Conservation (phyloP, 1,140 invertebrate genomes). For the Trinorchestia longiramus region DNA sequence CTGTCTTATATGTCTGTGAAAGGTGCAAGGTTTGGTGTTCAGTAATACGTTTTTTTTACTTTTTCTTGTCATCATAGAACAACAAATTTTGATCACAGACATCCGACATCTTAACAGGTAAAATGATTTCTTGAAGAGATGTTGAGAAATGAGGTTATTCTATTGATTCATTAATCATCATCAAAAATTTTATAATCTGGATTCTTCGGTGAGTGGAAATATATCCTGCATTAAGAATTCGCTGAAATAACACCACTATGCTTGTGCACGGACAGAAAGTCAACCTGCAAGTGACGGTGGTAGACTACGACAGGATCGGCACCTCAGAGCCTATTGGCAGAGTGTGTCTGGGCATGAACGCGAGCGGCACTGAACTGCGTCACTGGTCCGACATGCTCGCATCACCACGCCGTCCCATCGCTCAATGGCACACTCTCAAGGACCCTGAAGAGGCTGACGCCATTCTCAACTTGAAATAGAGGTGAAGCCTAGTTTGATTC, state of each 20-base stretch:
- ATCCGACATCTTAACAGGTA: too few species aligned
- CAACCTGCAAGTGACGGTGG: constrained; percentile 96
- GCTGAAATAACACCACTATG: neutral
- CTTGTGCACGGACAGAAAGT: constrained; percentile 87
- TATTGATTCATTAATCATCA: too few species aligned
- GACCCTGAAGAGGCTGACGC: constrained; percentile 89
- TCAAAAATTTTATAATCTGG: too few species aligned
- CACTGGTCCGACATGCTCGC: constrained; percentile 99
- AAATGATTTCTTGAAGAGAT: too few species aligned
- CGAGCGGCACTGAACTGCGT: constrained; percentile 95
- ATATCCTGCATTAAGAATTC: too few species aligned
- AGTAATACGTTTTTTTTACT: too few species aligned
- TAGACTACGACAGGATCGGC: constrained; percentile 99
- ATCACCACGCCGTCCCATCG: constrained; percentile 96
- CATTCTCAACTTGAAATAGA: constrained; percentile 64
- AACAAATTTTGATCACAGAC: too few species aligned
- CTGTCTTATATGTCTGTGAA: too few species aligned
- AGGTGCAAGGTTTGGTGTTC: too few species aligned
- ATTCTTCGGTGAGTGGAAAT: neutral
- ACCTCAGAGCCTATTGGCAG: constrained; percentile 99
- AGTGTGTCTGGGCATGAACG: constrained; percentile 96
- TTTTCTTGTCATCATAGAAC: too few species aligned
- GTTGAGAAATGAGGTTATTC: too few species aligned
- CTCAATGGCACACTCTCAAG: constrained; percentile 99
- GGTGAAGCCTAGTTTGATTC: neutral